Percentiles rank a stretch among this genome's conserved stretches.
These are phyloP conservation scores for Zaprionus africanus DNA, from an alignment of 1,140 invertebrate genomes.

Conservation along the genomic window DNA sequence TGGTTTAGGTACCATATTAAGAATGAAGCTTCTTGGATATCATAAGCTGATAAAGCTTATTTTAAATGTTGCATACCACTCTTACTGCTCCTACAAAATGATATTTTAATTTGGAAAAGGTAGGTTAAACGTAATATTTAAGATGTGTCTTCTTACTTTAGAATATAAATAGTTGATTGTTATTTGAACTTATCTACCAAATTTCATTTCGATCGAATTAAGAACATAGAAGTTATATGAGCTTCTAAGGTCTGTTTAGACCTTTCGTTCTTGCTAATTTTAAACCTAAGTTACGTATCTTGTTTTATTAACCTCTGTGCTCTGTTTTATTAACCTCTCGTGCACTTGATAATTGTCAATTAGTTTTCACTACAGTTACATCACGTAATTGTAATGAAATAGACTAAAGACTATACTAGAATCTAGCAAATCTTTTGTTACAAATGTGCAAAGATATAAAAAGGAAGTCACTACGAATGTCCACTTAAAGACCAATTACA, in stretches of 20 bases:
- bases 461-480: not conserved
- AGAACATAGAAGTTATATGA: no score
- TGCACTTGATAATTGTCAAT: no score
- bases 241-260: no score
- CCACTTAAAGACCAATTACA: not conserved
- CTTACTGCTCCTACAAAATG: not conserved
- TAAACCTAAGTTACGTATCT: no score
- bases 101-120: not conserved
- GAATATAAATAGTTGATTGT: not conserved
- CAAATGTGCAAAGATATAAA: not conserved
- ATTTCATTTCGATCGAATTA: not conserved
- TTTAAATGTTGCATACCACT: not conserved
- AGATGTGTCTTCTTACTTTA: not conserved
- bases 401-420: no score
- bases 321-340: no score
- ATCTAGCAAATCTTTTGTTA: not conserved
- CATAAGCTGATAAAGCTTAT: not conserved
- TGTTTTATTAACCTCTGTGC: no score
- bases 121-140: not conserved
- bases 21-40: not conserved
- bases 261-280: no score
- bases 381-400: no score
- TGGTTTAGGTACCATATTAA: not conserved
- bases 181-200: not conserved
- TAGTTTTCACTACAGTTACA: no score